Evolutionary conservation across 2,888 invertebrate genomes (phyloP), one percentile per base, ranked within the genome.

Genomic region (Tachystola acroxantha): DNA sequence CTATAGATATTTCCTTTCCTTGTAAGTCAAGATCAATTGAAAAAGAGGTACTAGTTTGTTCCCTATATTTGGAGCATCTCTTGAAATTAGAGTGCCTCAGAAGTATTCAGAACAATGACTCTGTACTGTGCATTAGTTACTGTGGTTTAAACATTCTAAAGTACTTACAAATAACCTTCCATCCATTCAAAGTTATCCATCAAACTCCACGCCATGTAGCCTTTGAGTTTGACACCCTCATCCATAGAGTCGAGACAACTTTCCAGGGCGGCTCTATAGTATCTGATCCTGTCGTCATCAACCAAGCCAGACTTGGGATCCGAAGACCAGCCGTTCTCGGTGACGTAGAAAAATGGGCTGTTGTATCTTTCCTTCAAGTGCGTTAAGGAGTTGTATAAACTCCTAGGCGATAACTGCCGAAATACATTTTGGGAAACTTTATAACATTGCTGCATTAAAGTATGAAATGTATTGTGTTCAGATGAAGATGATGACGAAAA

Each of bases 111-210:
- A n/a, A n/a, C n/a, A n/a, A n/a, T n/a, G n/a, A n/a, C n/a, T n/a
- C n/a, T n/a, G n/a, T n/a, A n/a, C n/a, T n/a, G n/a, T n/a, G n/a
- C n/a, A n/a, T n/a, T n/a, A n/a, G n/a, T n/a, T n/a, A n/a, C n/a
- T n/a, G n/a, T n/a, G n/a, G n/a, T n/a, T 10, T 3, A 10, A 10
- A 27, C 3, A 11, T 5, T 11, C 3, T 27, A 14, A 14, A 30
- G 14, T 28, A 72, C 87, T 84, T 61, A 89, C 82, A 64, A 68
- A 48, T 88, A 91, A 25, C 91, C 91, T 31, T 64, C 51, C 39
- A 71, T 64, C 91, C 91, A 92, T 59, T 92, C 91, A 48, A 91
- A 90, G 57, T 90, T 91, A 50, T 92, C 92, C 75, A 91, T 77
- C 3, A 92, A 64, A 41, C 89, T 89, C 91, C 91, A 91, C 1